Evolutionary conservation across 2,113 vertebrate species (phyloP).

Genomic region (Pelvicachromis taeniatus): DNA sequence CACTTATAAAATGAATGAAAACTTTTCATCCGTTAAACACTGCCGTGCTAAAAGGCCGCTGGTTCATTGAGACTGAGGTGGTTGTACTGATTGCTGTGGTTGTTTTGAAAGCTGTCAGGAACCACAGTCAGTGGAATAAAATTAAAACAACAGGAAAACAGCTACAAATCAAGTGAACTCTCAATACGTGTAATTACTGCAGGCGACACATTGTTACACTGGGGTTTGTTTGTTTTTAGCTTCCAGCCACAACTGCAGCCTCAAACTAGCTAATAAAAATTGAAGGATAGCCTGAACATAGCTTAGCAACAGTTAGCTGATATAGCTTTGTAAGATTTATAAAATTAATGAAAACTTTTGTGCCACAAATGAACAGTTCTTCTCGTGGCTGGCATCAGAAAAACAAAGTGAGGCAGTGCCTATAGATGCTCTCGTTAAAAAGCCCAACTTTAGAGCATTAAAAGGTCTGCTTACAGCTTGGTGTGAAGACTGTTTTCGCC

Average conservation of each 20-base stretch:
- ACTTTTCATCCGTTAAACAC: not conserved
- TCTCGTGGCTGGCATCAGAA: too few species aligned
- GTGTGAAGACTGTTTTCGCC: not conserved
- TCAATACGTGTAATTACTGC: not conserved
- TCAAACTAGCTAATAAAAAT: not conserved
- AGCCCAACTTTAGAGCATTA: not conserved
- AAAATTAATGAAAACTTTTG: not conserved
- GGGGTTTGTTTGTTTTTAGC: rapidly evolving
- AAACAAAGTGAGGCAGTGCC: not conserved
- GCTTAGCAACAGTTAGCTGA: not conserved
- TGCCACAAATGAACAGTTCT: too few species aligned
- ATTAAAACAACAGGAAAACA: not conserved
- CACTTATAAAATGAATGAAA: not conserved
- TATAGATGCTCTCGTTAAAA: too few species aligned
- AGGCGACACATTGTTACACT: not conserved
- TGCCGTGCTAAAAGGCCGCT: not conserved
- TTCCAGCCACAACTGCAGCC: not conserved
- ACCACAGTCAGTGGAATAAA: not conserved
- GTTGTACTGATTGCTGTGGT: not conserved
- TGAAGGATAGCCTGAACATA: not conserved
- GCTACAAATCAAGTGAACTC: not conserved
- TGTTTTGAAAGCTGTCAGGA: not conserved
- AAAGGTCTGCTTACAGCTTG: not conserved
- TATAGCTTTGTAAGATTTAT: not conserved
- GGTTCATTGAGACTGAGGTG: not conserved